Conservation (phyloP, 2,888 invertebrate genomes). For the Nephrotoma appendiculata region DNA sequence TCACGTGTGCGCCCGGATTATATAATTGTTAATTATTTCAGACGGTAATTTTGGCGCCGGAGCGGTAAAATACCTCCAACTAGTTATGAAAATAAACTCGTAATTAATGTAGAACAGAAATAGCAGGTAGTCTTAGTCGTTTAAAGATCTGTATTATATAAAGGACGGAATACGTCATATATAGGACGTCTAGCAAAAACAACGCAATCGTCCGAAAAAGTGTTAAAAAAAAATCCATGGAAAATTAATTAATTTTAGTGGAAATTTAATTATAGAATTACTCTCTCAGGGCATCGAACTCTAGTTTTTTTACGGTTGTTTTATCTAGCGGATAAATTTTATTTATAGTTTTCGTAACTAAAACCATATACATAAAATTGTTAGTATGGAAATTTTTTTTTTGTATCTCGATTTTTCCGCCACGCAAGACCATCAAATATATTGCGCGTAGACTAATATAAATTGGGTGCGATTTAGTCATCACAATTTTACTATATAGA, state of each 20-base stretch:
- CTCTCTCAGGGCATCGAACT: neutral
- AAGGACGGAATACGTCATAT: neutral
- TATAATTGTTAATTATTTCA: neutral
- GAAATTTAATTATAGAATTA: neutral
- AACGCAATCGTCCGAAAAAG: neutral
- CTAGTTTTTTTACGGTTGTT: neutral
- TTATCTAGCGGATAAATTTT: neutral
- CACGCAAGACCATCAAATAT: neutral
- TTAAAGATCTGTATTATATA: neutral
- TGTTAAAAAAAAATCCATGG: neutral
- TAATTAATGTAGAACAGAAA: neutral
- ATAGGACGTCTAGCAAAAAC: neutral
- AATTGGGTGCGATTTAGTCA: neutral
- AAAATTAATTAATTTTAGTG: neutral
- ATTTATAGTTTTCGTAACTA: neutral
- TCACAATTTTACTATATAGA: neutral
- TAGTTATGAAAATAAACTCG: neutral
- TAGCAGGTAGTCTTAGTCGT: neutral
- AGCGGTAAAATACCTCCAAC: neutral
- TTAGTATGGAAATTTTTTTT: neutral
- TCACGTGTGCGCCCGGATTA: neutral
- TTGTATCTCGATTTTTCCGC: neutral
- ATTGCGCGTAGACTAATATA: too few species aligned
- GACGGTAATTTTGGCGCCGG: neutral
- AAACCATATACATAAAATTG: neutral